phyloP scores from a whole-genome alignment of 2,797 vertebrate genomes.

The Anolis apletophallus region DNA sequence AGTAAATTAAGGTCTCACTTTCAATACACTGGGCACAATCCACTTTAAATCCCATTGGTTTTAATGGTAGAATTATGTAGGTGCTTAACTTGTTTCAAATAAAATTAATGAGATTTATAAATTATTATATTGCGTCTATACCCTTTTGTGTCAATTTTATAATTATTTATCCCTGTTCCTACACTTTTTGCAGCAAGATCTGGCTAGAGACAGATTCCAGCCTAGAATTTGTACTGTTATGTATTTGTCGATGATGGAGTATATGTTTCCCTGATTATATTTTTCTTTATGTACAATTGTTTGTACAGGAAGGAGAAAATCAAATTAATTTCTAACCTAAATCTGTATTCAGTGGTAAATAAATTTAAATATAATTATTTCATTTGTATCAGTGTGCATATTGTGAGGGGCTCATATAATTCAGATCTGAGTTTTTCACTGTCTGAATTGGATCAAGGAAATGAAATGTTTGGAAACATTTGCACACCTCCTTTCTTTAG shows the following conservation, averaged over 20 bases:
- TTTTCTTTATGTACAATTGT: not conserved
- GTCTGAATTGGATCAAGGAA: constrained; percentile 75
- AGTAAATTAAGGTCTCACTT: constrained; percentile 73
- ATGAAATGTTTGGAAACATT: constrained; percentile 73
- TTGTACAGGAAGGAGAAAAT: constrained; percentile 70
- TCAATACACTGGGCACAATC: constrained; percentile 65
- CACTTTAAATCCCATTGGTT: constrained; percentile 41
- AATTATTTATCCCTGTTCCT: constrained; percentile 72
- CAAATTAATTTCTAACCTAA: constrained; percentile 73
- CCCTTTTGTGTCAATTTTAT: constrained; percentile 66
- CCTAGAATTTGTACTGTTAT: constrained; percentile 63
- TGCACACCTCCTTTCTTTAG: constrained; percentile 67
- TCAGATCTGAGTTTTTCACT: constrained; percentile 46
- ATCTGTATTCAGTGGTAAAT: constrained; percentile 77
- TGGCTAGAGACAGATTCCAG: constrained; percentile 61
- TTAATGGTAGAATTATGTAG: not conserved
- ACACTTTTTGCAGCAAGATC: constrained; percentile 61
- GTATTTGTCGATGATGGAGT: constrained; percentile 71
- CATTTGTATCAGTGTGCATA: constrained; percentile 74
- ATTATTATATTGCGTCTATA: not conserved
- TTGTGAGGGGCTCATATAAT: constrained; percentile 53
- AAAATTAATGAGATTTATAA: not conserved
- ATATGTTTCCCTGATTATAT: constrained; percentile 46
- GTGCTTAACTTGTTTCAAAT: not conserved
- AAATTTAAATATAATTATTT: constrained; percentile 72